Conservation (phyloP, 2,797 vertebrate genomes). For the Gobionotothen gibberifrons region DNA sequence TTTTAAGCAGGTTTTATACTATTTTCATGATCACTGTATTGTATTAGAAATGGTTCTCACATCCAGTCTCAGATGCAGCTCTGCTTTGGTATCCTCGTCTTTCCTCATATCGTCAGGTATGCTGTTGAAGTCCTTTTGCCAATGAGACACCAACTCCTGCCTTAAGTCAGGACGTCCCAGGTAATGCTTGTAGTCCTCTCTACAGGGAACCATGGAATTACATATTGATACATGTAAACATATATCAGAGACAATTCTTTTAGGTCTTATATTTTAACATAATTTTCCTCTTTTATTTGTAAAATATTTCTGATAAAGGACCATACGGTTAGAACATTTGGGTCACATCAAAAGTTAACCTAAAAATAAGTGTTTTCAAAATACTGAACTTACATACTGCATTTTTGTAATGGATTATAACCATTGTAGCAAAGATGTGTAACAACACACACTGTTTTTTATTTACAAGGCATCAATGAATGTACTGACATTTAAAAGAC, state of each 20-base stretch:
- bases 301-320: constrained; percentile 1
- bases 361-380: not conserved
- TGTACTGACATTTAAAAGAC: not conserved
- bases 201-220: constrained; percentile 32
- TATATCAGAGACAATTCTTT: not conserved
- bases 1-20: not conserved
- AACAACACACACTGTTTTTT: not conserved
- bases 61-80: constrained; percentile 90
- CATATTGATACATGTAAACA: not conserved
- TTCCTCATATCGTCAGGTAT: constrained; percentile 87
- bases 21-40: not conserved
- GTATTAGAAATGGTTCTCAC: constrained; percentile 74
- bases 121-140: constrained; percentile 92
- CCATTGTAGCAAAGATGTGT: not conserved
- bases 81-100: constrained; percentile 91
- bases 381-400: constrained; percentile 3
- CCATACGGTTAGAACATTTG: not conserved
- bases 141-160: constrained; percentile 90
- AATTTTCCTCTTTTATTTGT: constrained; percentile 5
- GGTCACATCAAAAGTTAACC: not conserved
- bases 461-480: constrained; percentile 5
- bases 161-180: constrained; percentile 89
- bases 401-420: not conserved
- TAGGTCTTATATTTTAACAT: not conserved
- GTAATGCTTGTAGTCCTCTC: constrained; percentile 84